phyloP scores from a whole-genome alignment of 2,888 invertebrate species.

The Keiferia lycopersicella region DNA sequence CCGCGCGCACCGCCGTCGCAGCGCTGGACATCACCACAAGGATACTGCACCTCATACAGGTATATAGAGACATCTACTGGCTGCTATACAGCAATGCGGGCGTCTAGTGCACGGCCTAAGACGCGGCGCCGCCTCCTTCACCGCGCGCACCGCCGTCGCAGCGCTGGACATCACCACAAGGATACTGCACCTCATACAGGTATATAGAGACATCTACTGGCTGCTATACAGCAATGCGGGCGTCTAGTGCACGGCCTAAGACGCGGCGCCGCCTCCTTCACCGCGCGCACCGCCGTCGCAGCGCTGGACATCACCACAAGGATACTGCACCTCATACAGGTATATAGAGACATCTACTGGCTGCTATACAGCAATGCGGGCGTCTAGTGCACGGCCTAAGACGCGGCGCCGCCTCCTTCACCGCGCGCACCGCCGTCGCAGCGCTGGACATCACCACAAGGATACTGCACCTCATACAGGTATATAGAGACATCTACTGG shows the following conservation, averaged over 20 bases:
- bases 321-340: conserved; percentile 86
- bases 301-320: conserved; percentile 95
- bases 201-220: conserved; percentile 86
- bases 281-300: conserved; percentile 94
- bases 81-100: too few relatives aligned
- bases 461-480: conserved; percentile 86
- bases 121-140: conserved; percentile 42
- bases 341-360: conserved; percentile 90
- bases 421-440: conserved; percentile 94
- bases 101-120: too few relatives aligned
- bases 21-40: too few relatives aligned
- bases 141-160: conserved; percentile 87
- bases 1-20: conserved; percentile 87
- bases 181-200: too few relatives aligned
- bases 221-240: too few relatives aligned
- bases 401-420: conserved; percentile 94
- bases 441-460: conserved; percentile 95
- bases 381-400: conserved; percentile 97
- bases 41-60: too few relatives aligned
- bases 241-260: conserved; percentile 97
- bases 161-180: too few relatives aligned
- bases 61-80: conserved; percentile 86
- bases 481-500: conserved; percentile 90
- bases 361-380: too few relatives aligned
- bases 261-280: conserved; percentile 94